Conservation (phyloP, 1,140 invertebrate species). For the Cydia splendana region DNA sequence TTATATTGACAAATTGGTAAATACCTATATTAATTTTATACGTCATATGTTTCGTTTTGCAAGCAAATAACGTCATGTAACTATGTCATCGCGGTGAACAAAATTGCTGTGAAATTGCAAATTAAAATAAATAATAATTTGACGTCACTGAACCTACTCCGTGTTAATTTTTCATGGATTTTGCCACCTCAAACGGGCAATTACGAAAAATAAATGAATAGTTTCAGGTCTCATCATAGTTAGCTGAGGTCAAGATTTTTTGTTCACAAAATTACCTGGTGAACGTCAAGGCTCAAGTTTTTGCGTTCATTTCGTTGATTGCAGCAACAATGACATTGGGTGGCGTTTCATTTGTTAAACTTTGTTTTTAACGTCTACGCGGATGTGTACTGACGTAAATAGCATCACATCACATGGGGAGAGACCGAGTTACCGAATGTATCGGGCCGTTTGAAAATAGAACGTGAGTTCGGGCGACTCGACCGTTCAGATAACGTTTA, state of each 20-base stretch:
- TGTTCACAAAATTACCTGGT: constrained; percentile 22
- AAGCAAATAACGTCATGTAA: constrained; percentile 12
- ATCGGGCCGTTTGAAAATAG: constrained; percentile 66
- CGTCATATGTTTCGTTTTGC: constrained; percentile 2
- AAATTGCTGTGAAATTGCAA: neutral
- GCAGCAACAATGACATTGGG: constrained; percentile 49
- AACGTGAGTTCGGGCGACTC: constrained; percentile 51
- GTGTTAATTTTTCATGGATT: neutral
- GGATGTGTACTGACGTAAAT: constrained; percentile 50
- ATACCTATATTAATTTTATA: neutral
- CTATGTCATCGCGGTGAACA: neutral
- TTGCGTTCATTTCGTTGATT: constrained; percentile 21
- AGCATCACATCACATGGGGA: constrained; percentile 48
- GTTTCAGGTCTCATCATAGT: constrained; percentile 27
- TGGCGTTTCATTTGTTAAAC: constrained; percentile 43
- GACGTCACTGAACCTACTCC: too few relatives aligned
- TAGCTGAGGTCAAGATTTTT: constrained; percentile 52
- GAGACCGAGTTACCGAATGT: constrained; percentile 48
- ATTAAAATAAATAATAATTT: constrained; percentile 11
- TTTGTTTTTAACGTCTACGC: constrained; percentile 40
- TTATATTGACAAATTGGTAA: neutral
- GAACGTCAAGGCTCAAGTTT: constrained; percentile 28
- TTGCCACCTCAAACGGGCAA: neutral
- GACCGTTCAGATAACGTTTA: constrained; percentile 56
- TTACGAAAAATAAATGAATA: constrained; percentile 25